These are phyloP conservation scores for Andricus quercusramuli DNA, from an alignment of 2,888 invertebrate species.

Conservation along the genomic window DNA sequence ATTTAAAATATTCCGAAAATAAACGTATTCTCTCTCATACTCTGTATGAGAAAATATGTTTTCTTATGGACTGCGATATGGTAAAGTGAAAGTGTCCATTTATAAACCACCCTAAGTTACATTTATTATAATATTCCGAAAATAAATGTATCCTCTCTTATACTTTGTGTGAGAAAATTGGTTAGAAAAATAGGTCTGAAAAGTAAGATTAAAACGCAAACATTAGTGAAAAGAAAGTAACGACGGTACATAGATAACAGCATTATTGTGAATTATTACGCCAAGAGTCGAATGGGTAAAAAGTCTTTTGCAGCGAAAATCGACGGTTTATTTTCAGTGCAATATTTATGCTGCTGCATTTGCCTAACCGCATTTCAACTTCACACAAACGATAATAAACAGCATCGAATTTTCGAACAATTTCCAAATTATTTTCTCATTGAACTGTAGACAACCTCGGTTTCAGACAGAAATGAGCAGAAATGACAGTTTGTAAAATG, in stretches of 20 bases:
- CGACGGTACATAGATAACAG: not conserved
- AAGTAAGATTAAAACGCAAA: not conserved
- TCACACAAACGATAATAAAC: conserved; percentile 24
- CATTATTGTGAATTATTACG: conserved; percentile 3
- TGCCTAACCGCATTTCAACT: conserved; percentile 31
- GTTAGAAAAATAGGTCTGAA: too few species aligned
- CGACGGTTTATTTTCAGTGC: conserved; percentile 21
- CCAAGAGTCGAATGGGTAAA: conserved; percentile 5
- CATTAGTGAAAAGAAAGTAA: not conserved
- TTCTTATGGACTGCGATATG: not conserved
- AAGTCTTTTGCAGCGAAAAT: conserved; percentile 25
- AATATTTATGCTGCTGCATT: conserved; percentile 24
- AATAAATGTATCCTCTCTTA: not conserved
- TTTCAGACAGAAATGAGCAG: too few species aligned
- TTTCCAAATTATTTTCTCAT: conserved; percentile 32
- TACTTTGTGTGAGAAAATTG: not conserved
- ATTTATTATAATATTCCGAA: too few species aligned
- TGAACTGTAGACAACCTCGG: not conserved
- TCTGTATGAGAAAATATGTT: too few species aligned
- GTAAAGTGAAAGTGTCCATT: too few species aligned
- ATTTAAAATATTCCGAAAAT: too few species aligned
- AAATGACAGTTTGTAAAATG: too few species aligned
- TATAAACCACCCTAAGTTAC: too few species aligned
- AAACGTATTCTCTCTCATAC: too few species aligned
- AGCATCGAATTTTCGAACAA: conserved; percentile 35